Conservation (phyloP, 2,797 vertebrate species). For the Botia kubotai region DNA sequence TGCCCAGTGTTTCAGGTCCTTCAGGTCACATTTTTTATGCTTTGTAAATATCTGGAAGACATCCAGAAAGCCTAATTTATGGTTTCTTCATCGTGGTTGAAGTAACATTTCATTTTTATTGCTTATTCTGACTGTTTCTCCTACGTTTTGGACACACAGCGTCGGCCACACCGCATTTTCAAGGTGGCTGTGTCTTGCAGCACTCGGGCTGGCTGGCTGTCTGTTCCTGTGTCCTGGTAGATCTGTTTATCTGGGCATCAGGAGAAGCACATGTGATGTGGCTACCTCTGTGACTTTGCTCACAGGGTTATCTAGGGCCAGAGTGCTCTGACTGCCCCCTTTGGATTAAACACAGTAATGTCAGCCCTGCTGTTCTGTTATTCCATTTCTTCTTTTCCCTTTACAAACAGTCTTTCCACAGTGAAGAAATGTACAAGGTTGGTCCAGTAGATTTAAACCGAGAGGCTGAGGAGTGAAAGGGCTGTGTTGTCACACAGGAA, state of each 20-base stretch:
- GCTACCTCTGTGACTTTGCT: not conserved
- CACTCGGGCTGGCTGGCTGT: not conserved
- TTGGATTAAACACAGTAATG: conserved; percentile 14
- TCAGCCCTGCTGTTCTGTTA: not conserved
- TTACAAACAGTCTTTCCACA: not conserved
- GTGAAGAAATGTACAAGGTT: conserved; percentile 18
- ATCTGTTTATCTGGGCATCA: conserved; percentile 4
- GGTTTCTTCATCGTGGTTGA: not conserved
- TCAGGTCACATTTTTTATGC: not conserved
- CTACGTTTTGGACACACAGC: not conserved
- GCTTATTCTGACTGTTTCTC: not conserved
- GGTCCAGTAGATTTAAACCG: conserved; percentile 26
- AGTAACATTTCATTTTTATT: not conserved
- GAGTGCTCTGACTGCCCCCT: not conserved
- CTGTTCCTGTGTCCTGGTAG: not conserved
- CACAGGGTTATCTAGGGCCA: conserved; percentile 20
- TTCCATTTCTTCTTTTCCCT: too few species aligned
- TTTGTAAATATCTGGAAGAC: not conserved
- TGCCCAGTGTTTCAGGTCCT: not conserved
- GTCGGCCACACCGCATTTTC: not conserved
- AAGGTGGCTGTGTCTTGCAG: not conserved
- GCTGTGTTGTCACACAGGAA: conserved; percentile 59
- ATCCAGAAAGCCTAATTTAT: not conserved
- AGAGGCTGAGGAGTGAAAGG: conserved; percentile 24
- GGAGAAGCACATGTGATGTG: conserved; percentile 38